Evolutionary conservation across 2,113 vertebrate species (phyloP).

Genomic region (Tetraodon nigroviridis): DNA sequence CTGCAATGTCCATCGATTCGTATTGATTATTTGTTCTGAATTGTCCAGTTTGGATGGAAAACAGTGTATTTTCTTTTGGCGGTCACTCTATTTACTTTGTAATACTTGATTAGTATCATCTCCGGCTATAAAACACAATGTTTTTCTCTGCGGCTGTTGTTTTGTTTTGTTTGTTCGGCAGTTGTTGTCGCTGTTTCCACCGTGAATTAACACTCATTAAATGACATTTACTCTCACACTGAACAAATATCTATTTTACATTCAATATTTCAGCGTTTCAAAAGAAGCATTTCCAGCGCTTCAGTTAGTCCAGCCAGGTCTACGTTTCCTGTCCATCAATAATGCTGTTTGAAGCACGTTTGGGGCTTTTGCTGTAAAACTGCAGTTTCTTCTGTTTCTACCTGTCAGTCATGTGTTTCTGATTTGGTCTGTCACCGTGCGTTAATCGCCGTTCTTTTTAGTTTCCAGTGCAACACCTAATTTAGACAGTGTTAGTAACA

Average conservation of each 20-base stretch:
- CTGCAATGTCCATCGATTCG: conserved; percentile 56
- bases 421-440: conserved; percentile 5
- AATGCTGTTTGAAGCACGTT: not conserved
- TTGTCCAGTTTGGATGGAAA: conserved; percentile 58
- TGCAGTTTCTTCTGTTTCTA: not conserved
- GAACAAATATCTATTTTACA: too few relatives aligned
- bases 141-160: conserved; percentile 9
- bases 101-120: conserved; percentile 42
- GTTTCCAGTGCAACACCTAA: conserved; percentile 19
- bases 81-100: conserved; percentile 57
- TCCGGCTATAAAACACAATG: conserved; percentile 34
- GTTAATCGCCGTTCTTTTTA: not conserved
- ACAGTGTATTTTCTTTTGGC: conserved; percentile 51
- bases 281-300: too few relatives aligned
- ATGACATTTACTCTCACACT: too few relatives aligned
- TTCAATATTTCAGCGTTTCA: too few relatives aligned
- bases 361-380: not conserved
- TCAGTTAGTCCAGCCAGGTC: too few relatives aligned
- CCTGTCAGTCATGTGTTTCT: not conserved
- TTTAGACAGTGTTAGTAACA: conserved; percentile 16
- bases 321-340: too few relatives aligned
- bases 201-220: too few relatives aligned
- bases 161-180: conserved; percentile 21
- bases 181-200: conserved; percentile 20
- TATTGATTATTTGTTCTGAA: conserved; percentile 40